These are phyloP conservation scores for Dicranocentrus wangi DNA, from an alignment of 2,888 invertebrate genomes.

Conservation along the genomic window DNA sequence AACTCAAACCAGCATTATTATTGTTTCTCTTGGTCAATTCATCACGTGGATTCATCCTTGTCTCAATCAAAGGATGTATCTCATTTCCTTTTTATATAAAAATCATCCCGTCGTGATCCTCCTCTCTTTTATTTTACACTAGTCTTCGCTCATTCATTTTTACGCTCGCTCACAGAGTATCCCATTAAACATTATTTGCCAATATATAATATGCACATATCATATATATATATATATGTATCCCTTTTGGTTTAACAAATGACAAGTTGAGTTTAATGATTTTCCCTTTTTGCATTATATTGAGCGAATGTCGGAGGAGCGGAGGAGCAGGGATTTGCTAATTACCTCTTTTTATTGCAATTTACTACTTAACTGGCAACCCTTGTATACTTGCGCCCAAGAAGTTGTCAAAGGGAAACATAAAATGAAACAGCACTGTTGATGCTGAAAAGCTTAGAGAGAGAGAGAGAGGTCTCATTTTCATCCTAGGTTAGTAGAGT, in stretches of 20 bases:
- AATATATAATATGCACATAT: too few relatives aligned
- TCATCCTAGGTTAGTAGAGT: slow-evolving; percentile 54
- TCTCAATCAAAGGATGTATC: background rate
- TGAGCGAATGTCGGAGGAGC: background rate
- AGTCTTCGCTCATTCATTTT: slow-evolving; percentile 4
- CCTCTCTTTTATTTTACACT: background rate
- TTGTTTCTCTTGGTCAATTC: background rate
- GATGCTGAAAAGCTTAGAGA: too few relatives aligned
- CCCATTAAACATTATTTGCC: too few relatives aligned
- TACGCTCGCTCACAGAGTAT: background rate
- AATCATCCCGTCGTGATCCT: background rate
- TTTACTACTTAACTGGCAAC: background rate
- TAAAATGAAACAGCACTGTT: too few relatives aligned
- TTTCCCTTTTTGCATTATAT: slow-evolving; percentile 2
- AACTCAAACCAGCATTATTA: background rate
- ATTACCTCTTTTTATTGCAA: slow-evolving; percentile 40
- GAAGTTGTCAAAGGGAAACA: background rate
- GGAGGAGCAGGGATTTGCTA: slow-evolving; percentile 15
- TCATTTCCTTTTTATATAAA: slow-evolving; percentile 1
- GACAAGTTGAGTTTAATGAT: background rate
- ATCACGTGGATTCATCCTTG: background rate
- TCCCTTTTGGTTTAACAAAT: background rate
- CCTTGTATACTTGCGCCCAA: background rate
- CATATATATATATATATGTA: background rate
- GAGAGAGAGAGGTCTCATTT: background rate